phyloP scores from a whole-genome alignment of 2,888 invertebrate species.

The Tipula confusa region DNA sequence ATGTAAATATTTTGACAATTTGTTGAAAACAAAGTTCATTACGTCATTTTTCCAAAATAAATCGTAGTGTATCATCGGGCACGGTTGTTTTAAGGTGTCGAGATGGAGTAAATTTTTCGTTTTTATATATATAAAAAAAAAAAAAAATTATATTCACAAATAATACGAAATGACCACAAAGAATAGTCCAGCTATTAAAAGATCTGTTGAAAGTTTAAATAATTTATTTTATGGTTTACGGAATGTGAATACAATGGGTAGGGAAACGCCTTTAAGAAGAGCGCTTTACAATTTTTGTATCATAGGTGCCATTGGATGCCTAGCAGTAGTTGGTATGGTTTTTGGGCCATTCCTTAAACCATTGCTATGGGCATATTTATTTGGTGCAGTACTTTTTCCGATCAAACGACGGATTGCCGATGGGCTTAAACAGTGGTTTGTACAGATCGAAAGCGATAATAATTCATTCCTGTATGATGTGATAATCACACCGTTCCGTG shows the following conservation, averaged over 20 bases:
- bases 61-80: background rate
- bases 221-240: background rate
- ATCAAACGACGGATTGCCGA: conserved; percentile 79
- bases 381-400: conserved; percentile 96
- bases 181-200: conserved; percentile 26
- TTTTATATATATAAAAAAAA: background rate
- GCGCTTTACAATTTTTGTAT: conserved; percentile 49
- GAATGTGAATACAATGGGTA: background rate
- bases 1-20: conserved; percentile 14
- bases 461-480: conserved; percentile 60
- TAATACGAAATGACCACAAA: conserved; percentile 13
- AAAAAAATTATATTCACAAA: too few species aligned
- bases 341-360: conserved; percentile 91
- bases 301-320: conserved; percentile 45
- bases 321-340: conserved; percentile 70
- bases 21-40: background rate
- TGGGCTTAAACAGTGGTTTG: conserved; percentile 74
- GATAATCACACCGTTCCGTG: conserved; percentile 66
- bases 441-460: conserved; percentile 60
- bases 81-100: background rate
- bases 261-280: conserved; percentile 39
- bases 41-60: background rate
- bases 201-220: background rate
- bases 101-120: background rate
- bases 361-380: conserved; percentile 89